phyloP scores from a whole-genome alignment of 2,797 vertebrate species.

The Pelodytes ibericus region DNA sequence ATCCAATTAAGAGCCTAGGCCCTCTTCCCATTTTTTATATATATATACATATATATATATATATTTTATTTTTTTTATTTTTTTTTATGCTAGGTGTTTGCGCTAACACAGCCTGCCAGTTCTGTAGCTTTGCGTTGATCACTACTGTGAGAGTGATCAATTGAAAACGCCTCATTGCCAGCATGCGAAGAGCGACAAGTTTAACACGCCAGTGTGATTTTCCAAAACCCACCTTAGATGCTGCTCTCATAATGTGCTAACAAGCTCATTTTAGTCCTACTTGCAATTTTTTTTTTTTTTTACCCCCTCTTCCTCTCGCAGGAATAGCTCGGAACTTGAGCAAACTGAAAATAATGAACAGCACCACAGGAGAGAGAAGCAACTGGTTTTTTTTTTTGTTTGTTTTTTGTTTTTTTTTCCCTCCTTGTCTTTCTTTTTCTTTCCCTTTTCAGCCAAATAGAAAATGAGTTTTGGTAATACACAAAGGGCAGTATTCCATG shows the following conservation, averaged over 20 bases:
- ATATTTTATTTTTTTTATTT: slow-evolving; percentile 60
- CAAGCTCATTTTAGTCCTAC: slow-evolving; percentile 91
- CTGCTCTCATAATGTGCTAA: slow-evolving; percentile 94
- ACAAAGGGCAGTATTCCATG: slow-evolving; percentile 91
- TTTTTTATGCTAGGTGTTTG: slow-evolving; percentile 81
- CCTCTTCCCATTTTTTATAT: too few species aligned
- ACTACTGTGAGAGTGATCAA: slow-evolving; percentile 82
- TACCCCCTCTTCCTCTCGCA: slow-evolving; percentile 70
- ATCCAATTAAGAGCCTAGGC: too few species aligned
- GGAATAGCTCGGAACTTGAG: slow-evolving; percentile 90
- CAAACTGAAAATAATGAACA: slow-evolving; percentile 90
- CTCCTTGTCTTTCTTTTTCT: background rate
- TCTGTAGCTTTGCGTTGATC: slow-evolving; percentile 79
- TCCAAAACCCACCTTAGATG: slow-evolving; percentile 83
- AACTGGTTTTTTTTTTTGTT: slow-evolving; percentile 76
- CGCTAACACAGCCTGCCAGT: slow-evolving; percentile 78
- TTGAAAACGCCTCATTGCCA: slow-evolving; percentile 85
- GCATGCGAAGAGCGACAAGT: slow-evolving; percentile 86
- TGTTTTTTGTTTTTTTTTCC: slow-evolving; percentile 55
- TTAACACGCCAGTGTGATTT: slow-evolving; percentile 87
- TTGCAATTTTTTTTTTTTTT: slow-evolving; percentile 68
- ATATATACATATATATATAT: too few species aligned
- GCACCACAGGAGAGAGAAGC: slow-evolving; percentile 86
- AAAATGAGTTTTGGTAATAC: slow-evolving; percentile 97
- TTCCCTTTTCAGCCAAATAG: slow-evolving; percentile 90